Conservation (phyloP, 2,113 vertebrate species). For the Atrichornis clamosus region DNA sequence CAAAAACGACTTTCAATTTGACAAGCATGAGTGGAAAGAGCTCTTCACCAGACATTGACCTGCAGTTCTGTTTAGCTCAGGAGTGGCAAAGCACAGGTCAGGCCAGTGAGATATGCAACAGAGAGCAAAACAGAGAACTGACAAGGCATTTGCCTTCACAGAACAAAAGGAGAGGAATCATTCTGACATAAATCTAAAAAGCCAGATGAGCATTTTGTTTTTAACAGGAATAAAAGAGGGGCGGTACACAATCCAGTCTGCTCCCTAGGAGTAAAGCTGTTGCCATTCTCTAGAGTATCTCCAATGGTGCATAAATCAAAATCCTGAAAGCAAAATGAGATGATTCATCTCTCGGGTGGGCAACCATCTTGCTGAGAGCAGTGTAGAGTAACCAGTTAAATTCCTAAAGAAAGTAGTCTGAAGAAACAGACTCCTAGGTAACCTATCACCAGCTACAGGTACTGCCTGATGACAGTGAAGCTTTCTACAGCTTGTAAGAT, state of each 20-base stretch:
- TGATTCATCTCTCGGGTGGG: background rate
- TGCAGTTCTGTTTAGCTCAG: background rate
- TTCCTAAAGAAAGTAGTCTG: background rate
- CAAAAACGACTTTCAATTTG: slow-evolving; percentile 23
- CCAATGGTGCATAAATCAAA: background rate
- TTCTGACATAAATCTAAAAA: background rate
- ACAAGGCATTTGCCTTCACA: background rate
- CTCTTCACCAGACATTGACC: background rate
- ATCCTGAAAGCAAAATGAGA: background rate
- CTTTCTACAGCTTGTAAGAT: background rate
- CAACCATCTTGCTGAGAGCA: background rate
- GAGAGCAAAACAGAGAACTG: background rate
- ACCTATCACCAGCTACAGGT: background rate
- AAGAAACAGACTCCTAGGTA: background rate
- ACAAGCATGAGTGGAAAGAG: slow-evolving; percentile 11
- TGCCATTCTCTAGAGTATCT: background rate
- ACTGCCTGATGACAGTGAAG: background rate
- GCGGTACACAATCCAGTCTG: background rate
- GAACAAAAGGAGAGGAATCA: background rate
- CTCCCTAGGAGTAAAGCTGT: background rate
- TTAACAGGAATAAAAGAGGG: background rate
- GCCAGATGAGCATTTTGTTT: background rate
- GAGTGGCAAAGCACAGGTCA: slow-evolving; percentile 8
- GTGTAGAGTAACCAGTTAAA: background rate
- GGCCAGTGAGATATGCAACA: background rate